Evolutionary conservation across 1,140 invertebrate genomes (phyloP), one percentile per base, ranked within the genome.

Genomic region (Aphaenogaster ashmeadi): DNA sequence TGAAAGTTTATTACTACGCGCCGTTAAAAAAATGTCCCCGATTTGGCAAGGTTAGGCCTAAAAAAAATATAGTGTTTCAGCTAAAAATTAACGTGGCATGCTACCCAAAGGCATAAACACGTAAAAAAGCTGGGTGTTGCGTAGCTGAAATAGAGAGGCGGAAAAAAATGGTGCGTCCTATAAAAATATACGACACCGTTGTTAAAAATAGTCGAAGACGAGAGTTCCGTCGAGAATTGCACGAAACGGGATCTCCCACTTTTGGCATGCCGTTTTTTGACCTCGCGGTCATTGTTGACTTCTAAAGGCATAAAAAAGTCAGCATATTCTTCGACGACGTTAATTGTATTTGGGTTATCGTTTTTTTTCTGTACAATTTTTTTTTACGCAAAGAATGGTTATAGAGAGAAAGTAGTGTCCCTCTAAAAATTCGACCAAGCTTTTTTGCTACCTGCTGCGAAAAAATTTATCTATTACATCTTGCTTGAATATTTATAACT

Each of bases 111-210:
- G 47, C 77, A 78, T 88, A 93, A 93, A 92, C 69, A 78, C 58
- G 84, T 92, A 88, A 90, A 91, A 88, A 67, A 69, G 38, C 79
- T 27, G 13, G 74, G 74, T 41, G 60, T 58, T 54, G 77, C 60
- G 78, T 77, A 58, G 72, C 50, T 27, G 38, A 77, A 81, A 78
- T 13, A 75, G 38, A 72, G 5, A 50, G 27, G 50, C 8, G 33
- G 79, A 92, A 92, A 93, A 91, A 89, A 88, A 11, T 50, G 69
- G 11, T 8, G 13, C n/a, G 7, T n/a, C 86, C 87, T 86, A 93
- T 94, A 93, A 95, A 95, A 94, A 93, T 95, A 94, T 94, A 95
- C 91, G 83, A 92, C 90, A 92, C 93, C 84, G 90, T 94, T 93
- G 92, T 94, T 93, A 93, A 94, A 94, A 95, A 93, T 62, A 89